These are phyloP conservation scores for Cotesia congregata DNA, from an alignment of 2,888 invertebrate genomes.

Conservation along the genomic window DNA sequence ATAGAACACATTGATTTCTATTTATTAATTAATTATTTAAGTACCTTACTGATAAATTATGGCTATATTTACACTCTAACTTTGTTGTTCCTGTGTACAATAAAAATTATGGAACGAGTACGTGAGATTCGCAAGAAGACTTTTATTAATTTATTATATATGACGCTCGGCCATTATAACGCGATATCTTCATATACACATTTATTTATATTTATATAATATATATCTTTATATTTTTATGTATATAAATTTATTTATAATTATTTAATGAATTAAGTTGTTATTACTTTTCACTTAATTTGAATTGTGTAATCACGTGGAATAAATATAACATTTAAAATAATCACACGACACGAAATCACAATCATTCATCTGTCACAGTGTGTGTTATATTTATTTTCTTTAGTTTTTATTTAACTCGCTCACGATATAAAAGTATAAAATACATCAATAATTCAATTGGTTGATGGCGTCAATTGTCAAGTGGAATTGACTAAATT, in stretches of 20 bases:
- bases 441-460: constrained; percentile 59
- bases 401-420: constrained; percentile 31
- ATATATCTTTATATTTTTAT: constrained; percentile 2
- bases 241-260: constrained; percentile 21
- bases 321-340: constrained; percentile 59
- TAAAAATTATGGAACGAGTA: constrained; percentile 44
- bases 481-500: constrained; percentile 37
- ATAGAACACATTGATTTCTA: constrained; percentile 53
- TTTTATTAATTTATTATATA: constrained; percentile 15
- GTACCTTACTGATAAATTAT: constrained; percentile 50
- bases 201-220: constrained; percentile 24
- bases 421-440: constrained; percentile 68
- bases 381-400: constrained; percentile 26
- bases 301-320: constrained; percentile 58
- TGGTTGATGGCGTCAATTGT: constrained; percentile 41
- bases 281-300: constrained; percentile 19
- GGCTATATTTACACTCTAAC: constrained; percentile 54
- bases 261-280: constrained; percentile 7
- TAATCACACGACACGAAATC: constrained; percentile 53
- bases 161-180: not conserved
- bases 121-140: constrained; percentile 44
- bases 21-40: constrained; percentile 48
- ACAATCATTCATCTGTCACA: constrained; percentile 57
- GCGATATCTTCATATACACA: constrained; percentile 7
- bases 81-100: constrained; percentile 43